phyloP scores from a whole-genome alignment of 2,113 vertebrate species.

The Toxotes jaculatrix region DNA sequence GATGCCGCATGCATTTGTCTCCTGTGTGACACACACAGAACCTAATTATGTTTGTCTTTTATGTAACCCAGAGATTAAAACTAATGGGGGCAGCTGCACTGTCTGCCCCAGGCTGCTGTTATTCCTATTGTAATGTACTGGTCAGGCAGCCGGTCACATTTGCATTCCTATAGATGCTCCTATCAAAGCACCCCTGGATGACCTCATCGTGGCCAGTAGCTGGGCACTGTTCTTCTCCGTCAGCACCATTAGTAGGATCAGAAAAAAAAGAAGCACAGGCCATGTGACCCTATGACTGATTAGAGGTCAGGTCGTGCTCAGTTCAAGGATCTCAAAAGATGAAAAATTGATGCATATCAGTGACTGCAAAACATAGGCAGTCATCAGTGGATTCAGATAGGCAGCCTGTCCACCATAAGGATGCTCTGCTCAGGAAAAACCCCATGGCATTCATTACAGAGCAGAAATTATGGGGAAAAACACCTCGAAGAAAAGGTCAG shows the following conservation, averaged over 20 bases:
- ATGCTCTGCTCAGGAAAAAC: slow-evolving; percentile 24
- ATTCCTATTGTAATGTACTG: slow-evolving; percentile 70
- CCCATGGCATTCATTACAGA: slow-evolving; percentile 24
- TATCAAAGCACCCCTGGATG: slow-evolving; percentile 69
- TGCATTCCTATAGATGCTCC: slow-evolving; percentile 77
- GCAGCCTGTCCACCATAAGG: slow-evolving; percentile 38
- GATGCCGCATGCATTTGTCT: slow-evolving; percentile 73
- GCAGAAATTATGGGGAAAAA: slow-evolving; percentile 26
- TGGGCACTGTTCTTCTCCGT: slow-evolving; percentile 57
- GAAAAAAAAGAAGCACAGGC: slow-evolving; percentile 56
- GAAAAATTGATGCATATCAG: slow-evolving; percentile 64
- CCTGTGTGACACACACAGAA: slow-evolving; percentile 65
- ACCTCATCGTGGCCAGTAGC: slow-evolving; percentile 64
- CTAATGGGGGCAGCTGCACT: slow-evolving; percentile 78
- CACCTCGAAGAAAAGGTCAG: slow-evolving; percentile 33
- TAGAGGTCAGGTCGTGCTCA: slow-evolving; percentile 68
- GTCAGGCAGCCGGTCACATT: slow-evolving; percentile 74
- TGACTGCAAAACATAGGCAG: slow-evolving; percentile 29
- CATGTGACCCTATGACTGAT: slow-evolving; percentile 69
- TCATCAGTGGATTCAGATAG: slow-evolving; percentile 11
- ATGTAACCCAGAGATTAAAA: slow-evolving; percentile 64
- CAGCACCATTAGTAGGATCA: slow-evolving; percentile 69
- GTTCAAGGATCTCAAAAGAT: slow-evolving; percentile 74
- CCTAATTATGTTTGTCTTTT: slow-evolving; percentile 74
- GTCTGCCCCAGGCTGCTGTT: slow-evolving; percentile 65